These are phyloP conservation scores for Cylindroiulus punctatus DNA, from an alignment of 2,888 invertebrate species.

Conservation along the genomic window DNA sequence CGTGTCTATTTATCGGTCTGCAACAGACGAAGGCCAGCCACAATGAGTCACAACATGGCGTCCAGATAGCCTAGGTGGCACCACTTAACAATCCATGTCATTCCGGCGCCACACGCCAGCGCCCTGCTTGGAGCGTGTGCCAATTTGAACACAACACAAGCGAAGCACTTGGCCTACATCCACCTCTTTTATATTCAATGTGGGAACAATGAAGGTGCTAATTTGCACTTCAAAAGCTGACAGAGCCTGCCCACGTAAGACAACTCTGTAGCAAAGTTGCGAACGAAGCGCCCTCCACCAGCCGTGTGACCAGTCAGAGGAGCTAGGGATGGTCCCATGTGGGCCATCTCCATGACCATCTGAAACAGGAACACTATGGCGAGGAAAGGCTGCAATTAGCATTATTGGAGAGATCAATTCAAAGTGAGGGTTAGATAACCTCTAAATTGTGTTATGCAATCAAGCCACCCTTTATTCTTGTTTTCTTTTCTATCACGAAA, in stretches of 20 bases:
- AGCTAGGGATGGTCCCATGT: too few species aligned
- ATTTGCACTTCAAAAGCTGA: background rate
- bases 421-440: too few species aligned
- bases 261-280: background rate
- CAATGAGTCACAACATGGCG: background rate
- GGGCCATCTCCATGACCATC: too few species aligned
- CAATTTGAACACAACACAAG: background rate
- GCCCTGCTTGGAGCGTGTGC: background rate
- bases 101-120: background rate
- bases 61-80: background rate
- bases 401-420: too few species aligned
- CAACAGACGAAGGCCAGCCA: slow-evolving; percentile 3
- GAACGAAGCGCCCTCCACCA: too few species aligned
- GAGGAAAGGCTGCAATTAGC: too few species aligned
- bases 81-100: background rate
- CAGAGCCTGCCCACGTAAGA: background rate
- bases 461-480: too few species aligned
- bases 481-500: too few species aligned
- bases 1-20: background rate
- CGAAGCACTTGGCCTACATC: slow-evolving; percentile 1
- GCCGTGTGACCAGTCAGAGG: too few species aligned
- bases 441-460: too few species aligned
- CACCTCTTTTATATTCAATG: background rate
- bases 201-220: slow-evolving; percentile 10
- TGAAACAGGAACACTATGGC: too few species aligned